Evolutionary conservation across 2,888 invertebrate genomes (phyloP).

Genomic region (Nemoura dubitans): DNA sequence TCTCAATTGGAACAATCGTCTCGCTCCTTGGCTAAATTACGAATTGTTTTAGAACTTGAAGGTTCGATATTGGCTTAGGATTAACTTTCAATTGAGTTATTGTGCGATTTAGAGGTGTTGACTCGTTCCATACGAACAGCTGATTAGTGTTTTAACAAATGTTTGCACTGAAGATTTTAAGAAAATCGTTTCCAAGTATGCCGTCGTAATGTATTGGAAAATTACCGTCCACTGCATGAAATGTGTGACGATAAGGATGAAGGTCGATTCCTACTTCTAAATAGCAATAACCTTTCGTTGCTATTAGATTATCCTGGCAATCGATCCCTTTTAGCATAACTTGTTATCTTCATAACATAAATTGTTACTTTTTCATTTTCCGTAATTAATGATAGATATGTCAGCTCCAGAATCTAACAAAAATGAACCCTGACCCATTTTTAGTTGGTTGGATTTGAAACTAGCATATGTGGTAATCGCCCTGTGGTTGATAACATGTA

Average conservation of each 20-base stretch:
- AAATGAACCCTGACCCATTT: conserved; percentile 24
- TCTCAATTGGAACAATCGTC: too few species aligned
- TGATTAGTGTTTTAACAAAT: background rate
- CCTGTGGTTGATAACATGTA: background rate
- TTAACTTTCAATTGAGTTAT: background rate
- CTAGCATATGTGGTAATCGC: background rate
- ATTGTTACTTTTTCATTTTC: conserved; percentile 33
- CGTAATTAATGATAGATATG: conserved; percentile 45
- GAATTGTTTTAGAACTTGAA: too few species aligned
- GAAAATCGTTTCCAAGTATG: conserved; percentile 45
- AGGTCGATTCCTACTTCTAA: conserved; percentile 41
- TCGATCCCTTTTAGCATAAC: background rate
- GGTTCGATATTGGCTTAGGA: background rate
- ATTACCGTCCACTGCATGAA: conserved; percentile 46
- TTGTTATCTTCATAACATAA: conserved; percentile 8
- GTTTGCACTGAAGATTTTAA: background rate
- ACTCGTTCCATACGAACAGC: too few species aligned
- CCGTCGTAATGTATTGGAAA: conserved; percentile 43
- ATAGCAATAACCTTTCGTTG: conserved; percentile 42
- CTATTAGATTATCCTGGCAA: conserved; percentile 30
- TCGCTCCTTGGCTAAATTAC: too few species aligned
- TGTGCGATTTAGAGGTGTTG: background rate
- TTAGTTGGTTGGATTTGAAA: background rate
- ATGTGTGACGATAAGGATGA: conserved; percentile 37
- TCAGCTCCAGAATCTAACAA: conserved; percentile 49